Percentiles rank a stretch among this genome's conserved stretches.
Conservation (phyloP, 2,797 vertebrate species). For the Parambassis ranga region DNA sequence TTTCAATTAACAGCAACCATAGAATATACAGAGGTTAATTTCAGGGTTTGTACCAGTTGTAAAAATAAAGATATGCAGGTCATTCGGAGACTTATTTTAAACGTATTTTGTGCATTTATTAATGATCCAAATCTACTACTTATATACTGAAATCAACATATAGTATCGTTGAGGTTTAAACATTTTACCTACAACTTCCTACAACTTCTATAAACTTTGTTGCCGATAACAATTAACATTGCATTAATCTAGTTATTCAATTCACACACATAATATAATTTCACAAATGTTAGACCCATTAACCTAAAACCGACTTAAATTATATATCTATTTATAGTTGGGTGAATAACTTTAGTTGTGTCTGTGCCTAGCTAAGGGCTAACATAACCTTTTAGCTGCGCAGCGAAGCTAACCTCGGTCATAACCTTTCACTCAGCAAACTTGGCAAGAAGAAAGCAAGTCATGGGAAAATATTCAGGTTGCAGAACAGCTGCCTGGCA, state of each 20-base stretch:
- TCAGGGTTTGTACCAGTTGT: too few relatives aligned
- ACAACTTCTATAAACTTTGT: too few relatives aligned
- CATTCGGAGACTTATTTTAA: too few relatives aligned
- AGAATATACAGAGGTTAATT: too few relatives aligned
- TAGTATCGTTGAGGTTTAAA: too few relatives aligned
- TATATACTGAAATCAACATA: too few relatives aligned
- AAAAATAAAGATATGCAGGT: too few relatives aligned
- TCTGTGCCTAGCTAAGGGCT: conserved; percentile 34
- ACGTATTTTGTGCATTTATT: too few relatives aligned
- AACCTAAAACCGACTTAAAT: too few relatives aligned
- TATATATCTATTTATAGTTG: neutral
- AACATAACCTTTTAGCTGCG: conserved; percentile 55
- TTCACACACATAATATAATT: neutral
- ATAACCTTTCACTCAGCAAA: conserved; percentile 28
- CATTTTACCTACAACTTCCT: too few relatives aligned
- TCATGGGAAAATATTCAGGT: conserved; percentile 22
- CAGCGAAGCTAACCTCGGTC: conserved; percentile 49
- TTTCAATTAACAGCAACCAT: neutral
- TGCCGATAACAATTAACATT: neutral
- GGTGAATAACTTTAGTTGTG: conserved; percentile 18
- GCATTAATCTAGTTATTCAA: too few relatives aligned
- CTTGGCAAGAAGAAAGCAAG: conserved; percentile 36
- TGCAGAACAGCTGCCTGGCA: conserved; percentile 45
- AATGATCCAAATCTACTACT: too few relatives aligned
- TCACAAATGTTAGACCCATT: neutral